Percentiles rank a stretch among this genome's conserved stretches.
phyloP scores from a whole-genome alignment of 2,113 vertebrate genomes.

The Epinephelus lanceolatus region DNA sequence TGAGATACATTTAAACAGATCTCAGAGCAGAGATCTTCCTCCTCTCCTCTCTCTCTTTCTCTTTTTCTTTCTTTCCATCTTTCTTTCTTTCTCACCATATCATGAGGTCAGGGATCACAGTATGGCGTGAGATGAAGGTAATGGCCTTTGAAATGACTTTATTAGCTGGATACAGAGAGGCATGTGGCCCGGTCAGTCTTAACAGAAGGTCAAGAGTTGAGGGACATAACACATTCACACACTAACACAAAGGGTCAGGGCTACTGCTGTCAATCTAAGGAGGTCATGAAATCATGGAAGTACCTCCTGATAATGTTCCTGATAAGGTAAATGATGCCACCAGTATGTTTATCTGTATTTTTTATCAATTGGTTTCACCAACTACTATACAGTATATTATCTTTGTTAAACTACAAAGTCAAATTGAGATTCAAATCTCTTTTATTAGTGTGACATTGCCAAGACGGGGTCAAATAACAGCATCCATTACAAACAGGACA shows the following conservation, averaged over 20 bases:
- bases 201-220: conserved; percentile 28
- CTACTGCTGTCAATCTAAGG: background rate
- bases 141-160: conserved; percentile 56
- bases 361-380: background rate
- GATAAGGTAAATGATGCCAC: conserved; percentile 11
- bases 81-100: background rate
- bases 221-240: conserved; percentile 20
- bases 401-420: no score
- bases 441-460: no score
- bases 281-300: background rate
- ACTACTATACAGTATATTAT: no score
- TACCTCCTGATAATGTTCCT: conserved; percentile 8
- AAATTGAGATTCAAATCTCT: no score
- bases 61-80: background rate
- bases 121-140: conserved; percentile 27
- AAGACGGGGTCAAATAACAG: no score
- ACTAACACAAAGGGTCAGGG: background rate
- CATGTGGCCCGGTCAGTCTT: conserved; percentile 22
- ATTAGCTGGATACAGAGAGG: conserved; percentile 41
- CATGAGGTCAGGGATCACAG: conserved; percentile 26
- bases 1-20: background rate
- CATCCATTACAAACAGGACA: no score
- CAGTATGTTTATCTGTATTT: background rate
- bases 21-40: background rate
- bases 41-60: no score